A percentile compares a stretch with the other conserved stretches of the same genome.
Conservation (phyloP, 2,888 invertebrate species). For the Spialia ferax region DNA sequence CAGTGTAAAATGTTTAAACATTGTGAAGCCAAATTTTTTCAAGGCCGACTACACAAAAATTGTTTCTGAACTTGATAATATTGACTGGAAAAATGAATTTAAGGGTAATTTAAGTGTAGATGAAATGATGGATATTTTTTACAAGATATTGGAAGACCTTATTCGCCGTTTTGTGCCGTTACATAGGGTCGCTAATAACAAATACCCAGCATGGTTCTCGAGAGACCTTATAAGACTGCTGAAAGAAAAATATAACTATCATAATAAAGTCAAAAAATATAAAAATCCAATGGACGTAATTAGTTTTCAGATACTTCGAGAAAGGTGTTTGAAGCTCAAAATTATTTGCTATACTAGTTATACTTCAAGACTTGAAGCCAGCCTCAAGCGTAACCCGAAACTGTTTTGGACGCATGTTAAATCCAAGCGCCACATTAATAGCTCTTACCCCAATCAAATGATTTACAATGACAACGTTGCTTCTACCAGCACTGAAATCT, state of each 20-base stretch:
- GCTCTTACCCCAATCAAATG: too few species aligned
- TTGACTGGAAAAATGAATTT: slow-evolving; percentile 6
- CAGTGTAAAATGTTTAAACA: neutral
- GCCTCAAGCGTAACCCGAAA: neutral
- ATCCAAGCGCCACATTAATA: too few species aligned
- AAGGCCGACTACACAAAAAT: slow-evolving; percentile 11
- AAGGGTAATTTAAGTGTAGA: neutral
- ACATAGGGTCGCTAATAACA: neutral
- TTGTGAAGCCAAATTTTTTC: neutral
- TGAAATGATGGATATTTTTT: slow-evolving; percentile 13
- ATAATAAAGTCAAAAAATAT: slow-evolving; percentile 9
- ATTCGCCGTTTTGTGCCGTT: slow-evolving; percentile 11
- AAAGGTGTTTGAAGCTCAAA: neutral
- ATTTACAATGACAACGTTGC: too few species aligned
- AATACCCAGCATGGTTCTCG: slow-evolving; percentile 10
- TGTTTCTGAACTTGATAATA: slow-evolving; percentile 5
- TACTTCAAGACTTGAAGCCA: neutral
- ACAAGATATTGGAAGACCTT: slow-evolving; percentile 7
- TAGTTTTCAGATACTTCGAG: neutral
- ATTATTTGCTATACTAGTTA: slow-evolving; percentile 4
- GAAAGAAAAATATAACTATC: slow-evolving; percentile 19
- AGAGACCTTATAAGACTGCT: neutral
- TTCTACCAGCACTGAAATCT: too few species aligned
- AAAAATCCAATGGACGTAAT: slow-evolving; percentile 5
- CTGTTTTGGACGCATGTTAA: too few species aligned